Percentiles rank a stretch among this genome's conserved stretches.
Evolutionary conservation across 2,113 vertebrate species (phyloP).

Genomic region (Xyrauchen texanus): DNA sequence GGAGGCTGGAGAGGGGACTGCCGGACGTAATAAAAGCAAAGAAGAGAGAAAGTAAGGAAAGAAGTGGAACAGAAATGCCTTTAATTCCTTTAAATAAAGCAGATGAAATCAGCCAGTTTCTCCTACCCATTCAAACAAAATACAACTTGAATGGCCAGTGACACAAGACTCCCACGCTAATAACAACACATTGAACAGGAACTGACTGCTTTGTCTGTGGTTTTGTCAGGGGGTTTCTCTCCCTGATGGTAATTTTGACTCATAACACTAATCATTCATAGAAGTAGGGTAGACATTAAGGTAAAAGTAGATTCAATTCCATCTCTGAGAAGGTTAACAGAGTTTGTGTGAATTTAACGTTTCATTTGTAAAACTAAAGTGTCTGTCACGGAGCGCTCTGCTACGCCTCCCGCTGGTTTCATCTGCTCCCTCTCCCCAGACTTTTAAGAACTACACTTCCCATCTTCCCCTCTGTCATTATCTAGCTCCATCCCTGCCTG

Average conservation of each 20-base stretch:
- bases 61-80: constrained; percentile 67
- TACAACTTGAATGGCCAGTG: constrained; percentile 69
- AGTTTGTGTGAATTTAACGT: no score
- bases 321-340: no score
- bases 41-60: constrained; percentile 56
- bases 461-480: no score
- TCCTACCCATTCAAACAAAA: constrained; percentile 43
- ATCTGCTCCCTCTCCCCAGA: no score
- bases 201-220: constrained; percentile 59
- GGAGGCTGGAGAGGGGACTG: constrained; percentile 61
- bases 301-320: no score
- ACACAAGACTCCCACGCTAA: constrained; percentile 70
- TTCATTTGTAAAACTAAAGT: no score
- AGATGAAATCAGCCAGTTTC: constrained; percentile 64
- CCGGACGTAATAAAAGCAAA: constrained; percentile 73
- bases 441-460: no score
- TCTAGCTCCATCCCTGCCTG: no score
- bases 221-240: constrained; percentile 21
- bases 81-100: constrained; percentile 75
- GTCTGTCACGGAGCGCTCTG: no score
- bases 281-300: no score
- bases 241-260: constrained; percentile 11
- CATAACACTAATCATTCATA: no score
- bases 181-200: constrained; percentile 64
- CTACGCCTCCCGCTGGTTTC: no score